Conservation (phyloP, 35 echinoderm and acorn worm species). For the Amphiura filiformis region DNA sequence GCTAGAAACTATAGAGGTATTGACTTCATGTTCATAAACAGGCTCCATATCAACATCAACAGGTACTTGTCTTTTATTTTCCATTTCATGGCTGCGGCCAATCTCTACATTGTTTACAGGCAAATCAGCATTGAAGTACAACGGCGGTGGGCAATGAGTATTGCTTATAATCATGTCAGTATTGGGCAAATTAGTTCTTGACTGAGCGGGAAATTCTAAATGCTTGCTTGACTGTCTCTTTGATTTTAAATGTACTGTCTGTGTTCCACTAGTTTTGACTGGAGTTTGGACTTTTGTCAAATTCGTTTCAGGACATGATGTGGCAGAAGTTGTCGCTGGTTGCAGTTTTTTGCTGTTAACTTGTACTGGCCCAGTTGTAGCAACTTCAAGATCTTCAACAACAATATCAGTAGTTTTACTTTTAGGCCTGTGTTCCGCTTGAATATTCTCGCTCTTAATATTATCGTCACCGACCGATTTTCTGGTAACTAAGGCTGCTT, state of each 20-base stretch:
- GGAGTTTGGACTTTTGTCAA: neutral
- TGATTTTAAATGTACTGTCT: conserved; percentile 6
- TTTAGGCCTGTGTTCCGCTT: neutral
- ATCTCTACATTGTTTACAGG: neutral
- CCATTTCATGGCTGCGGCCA: neutral
- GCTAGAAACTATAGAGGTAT: neutral
- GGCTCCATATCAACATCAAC: neutral
- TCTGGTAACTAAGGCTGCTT: conserved; percentile 40
- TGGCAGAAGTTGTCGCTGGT: neutral
- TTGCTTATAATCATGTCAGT: conserved; percentile 54
- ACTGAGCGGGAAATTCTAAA: neutral
- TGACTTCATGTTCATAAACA: neutral
- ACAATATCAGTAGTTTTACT: neutral
- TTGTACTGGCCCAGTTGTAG: neutral
- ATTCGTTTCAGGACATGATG: neutral
- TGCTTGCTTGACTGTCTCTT: neutral
- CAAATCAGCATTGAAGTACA: conserved; percentile 67
- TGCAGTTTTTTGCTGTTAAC: neutral
- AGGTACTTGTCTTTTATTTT: neutral
- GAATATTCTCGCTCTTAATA: neutral
- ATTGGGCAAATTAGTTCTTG: neutral
- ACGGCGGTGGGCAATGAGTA: conserved; percentile 76
- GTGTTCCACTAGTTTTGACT: neutral
- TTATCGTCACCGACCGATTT: neutral
- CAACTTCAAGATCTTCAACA: conserved; percentile 6